Conservation (phyloP, 2,113 vertebrate genomes). For the Ceyx margarethae region DNA sequence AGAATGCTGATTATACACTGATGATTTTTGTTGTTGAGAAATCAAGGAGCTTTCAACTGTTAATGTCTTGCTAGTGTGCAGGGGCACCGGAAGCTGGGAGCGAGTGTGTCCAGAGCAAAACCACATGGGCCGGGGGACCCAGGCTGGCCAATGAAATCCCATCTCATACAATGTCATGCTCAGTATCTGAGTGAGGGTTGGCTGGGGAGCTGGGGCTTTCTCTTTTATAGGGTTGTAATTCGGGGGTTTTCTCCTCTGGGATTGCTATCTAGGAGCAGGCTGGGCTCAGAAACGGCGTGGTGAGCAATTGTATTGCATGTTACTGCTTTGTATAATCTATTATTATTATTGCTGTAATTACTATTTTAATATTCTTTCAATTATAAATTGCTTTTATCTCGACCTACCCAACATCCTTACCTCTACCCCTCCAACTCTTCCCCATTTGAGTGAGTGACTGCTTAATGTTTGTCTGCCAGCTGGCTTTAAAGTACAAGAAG, state of each 20-base stretch:
- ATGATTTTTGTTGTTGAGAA: background rate
- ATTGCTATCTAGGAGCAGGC: background rate
- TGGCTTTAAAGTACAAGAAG: background rate
- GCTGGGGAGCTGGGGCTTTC: too few species aligned
- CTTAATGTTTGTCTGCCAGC: background rate
- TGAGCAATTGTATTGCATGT: background rate
- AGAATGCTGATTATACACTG: too few species aligned
- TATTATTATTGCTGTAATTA: background rate
- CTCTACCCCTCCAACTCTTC: background rate
- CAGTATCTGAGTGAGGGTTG: background rate
- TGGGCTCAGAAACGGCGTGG: background rate
- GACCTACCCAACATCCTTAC: too few species aligned
- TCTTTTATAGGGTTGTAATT: background rate
- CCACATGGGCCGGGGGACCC: too few species aligned
- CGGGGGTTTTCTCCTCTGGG: background rate
- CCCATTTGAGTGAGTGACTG: background rate
- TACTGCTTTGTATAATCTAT: background rate
- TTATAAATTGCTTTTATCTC: background rate
- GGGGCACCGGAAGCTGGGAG: background rate
- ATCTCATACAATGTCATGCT: background rate
- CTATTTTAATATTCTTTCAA: background rate
- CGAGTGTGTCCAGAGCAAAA: background rate
- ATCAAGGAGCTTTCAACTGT: background rate
- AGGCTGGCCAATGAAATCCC: background rate
- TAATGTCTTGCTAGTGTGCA: background rate